Base-by-base conservation (phyloP, 2,888 invertebrate species). In the Epistrophella euchroma region DNA sequence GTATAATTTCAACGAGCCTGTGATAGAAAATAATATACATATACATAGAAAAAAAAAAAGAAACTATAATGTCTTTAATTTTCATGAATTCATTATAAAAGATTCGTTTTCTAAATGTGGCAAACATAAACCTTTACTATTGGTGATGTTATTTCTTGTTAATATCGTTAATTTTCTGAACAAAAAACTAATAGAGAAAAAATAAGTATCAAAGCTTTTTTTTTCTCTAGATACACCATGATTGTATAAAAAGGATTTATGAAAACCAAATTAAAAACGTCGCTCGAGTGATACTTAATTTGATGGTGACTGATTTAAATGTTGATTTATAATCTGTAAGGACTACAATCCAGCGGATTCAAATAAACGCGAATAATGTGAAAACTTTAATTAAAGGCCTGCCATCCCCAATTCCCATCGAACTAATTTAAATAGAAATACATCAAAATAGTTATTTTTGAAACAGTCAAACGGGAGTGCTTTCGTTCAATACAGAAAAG, bases 11-110 rank as follows among this genome's bases (percentile, higher is more conserved):
- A 73, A 74, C 25, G 43, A 82, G 17, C 75, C 86, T 86, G 82
- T 86, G 86, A 82, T 86, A 86, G 45, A 80, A 84, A 43, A 74
- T 68, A 19, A 72, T 45, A 62, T 35, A 76, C 22, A 70, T 73
- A 82, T n/a, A 70, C 71, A 82, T 64, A 77, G 6, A 32, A 1
- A 73, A 73, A 81, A 32, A 71, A 64, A 75, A 22, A 22, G 15
- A 37, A 64, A 84, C 55, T 45, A 15, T 17, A 75, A 50, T 52
- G 4, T 52, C 17, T 17, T 66, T 22, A 11, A 47, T 35, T 19
- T 35, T 32, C 11, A 64, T 17, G 3, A 64, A 32, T 45, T 25
- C 19, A 13, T 4, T 32, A 32, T 5, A n/a, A 43, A 62, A 35
- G 13, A 35, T 17, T 13, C 6, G 35, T 15, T 28, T 66, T n/a